Conservation (phyloP, 2,113 vertebrate species). For the Varanus komodoensis region DNA sequence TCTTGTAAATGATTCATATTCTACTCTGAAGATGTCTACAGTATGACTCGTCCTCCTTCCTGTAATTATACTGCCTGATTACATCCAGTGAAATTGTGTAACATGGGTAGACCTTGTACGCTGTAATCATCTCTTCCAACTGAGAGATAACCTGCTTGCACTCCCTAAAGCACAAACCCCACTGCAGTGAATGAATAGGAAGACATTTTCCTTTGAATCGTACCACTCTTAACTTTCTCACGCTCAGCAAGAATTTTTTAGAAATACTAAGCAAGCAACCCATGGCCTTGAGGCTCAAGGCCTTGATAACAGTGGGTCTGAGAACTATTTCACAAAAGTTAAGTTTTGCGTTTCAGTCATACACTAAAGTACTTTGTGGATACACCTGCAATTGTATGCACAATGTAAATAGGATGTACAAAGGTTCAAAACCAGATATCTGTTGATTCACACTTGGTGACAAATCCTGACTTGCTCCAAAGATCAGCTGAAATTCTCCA, state of each 20-base stretch:
- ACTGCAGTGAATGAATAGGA: not conserved
- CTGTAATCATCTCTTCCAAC: not conserved
- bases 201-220: not conserved
- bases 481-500: not conserved
- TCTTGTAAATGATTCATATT: not conserved
- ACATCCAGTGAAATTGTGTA: not conserved
- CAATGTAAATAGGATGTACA: not conserved
- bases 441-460: not conserved
- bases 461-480: not conserved
- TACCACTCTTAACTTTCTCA: not conserved
- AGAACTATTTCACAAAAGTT: not conserved
- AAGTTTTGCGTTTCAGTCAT: not conserved
- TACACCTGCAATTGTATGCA: not conserved
- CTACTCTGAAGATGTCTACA: not conserved
- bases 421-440: not conserved
- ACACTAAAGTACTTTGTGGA: not conserved
- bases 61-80: slow-evolving; percentile 18
- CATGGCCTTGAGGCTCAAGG: not conserved
- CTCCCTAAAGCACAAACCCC: not conserved
- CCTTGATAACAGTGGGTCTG: not conserved
- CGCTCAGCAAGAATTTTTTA: not conserved
- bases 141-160: not conserved
- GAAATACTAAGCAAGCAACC: not conserved
- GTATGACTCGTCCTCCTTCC: not conserved
- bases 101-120: not conserved